These are phyloP conservation scores for Rhabdomys dilectus DNA, from an alignment of 2,113 vertebrate species.

Conservation along the genomic window DNA sequence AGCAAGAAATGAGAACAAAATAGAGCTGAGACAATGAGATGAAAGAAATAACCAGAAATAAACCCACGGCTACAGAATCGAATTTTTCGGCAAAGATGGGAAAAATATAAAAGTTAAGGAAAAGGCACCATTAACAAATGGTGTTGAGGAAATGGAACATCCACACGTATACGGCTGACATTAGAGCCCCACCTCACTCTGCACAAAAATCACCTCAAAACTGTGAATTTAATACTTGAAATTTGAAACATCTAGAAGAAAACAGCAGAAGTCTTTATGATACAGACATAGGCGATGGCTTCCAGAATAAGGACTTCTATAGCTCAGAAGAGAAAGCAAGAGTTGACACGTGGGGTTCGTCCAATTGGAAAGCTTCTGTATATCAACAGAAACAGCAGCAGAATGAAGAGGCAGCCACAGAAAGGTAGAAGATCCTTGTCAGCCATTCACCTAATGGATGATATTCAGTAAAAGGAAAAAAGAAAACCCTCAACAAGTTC, in stretches of 20 bases:
- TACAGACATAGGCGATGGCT: not conserved
- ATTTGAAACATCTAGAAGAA: not conserved
- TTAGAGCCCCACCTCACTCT: not conserved
- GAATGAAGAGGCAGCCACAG: not conserved
- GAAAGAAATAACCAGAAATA: not conserved
- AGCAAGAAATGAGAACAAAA: not conserved
- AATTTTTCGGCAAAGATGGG: not conserved
- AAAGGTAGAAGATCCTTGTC: not conserved
- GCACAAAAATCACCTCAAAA: not conserved
- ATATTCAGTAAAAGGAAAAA: not conserved
- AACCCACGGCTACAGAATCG: not conserved
- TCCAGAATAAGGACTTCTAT: not conserved
- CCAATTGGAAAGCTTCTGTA: not conserved
- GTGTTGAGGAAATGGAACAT: not conserved
- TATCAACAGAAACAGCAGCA: not conserved
- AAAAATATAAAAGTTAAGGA: not conserved
- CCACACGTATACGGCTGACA: not conserved
- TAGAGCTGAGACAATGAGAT: not conserved
- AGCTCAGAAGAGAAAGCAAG: not conserved
- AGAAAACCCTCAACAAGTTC: not conserved
- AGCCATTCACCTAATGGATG: not conserved
- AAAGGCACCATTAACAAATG: not conserved
- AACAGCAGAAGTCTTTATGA: not conserved
- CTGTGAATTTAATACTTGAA: not conserved
- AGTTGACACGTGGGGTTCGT: not conserved